phyloP scores from a whole-genome alignment of 2,113 vertebrate genomes.

The Lates calcarifer region DNA sequence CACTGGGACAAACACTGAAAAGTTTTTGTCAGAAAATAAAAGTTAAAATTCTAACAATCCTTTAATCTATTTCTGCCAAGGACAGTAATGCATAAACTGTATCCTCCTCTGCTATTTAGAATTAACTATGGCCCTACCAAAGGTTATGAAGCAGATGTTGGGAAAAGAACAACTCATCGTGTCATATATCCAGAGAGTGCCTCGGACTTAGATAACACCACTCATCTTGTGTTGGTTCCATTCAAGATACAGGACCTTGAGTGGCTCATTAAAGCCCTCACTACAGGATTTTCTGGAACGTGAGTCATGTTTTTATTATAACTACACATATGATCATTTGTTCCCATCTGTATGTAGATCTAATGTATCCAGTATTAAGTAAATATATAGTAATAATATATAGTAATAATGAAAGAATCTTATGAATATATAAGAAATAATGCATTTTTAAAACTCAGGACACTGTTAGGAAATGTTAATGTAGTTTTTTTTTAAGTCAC shows the following conservation, averaged over 20 bases:
- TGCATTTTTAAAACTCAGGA: too few relatives aligned
- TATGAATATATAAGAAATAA: too few relatives aligned
- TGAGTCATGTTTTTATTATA: conserved; percentile 17
- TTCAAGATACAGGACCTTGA: conserved; percentile 59
- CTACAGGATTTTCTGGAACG: conserved; percentile 12
- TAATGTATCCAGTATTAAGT: too few relatives aligned
- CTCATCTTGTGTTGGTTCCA: conserved; percentile 59
- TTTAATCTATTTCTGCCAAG: neutral
- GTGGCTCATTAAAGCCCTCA: conserved; percentile 50
- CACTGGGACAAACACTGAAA: neutral
- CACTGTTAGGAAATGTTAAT: too few relatives aligned
- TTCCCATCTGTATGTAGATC: too few relatives aligned
- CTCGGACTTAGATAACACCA: conserved; percentile 34
- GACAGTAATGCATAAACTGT: neutral
- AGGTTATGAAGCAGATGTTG: conserved; percentile 59
- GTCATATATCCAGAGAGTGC: conserved; percentile 68
- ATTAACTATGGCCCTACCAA: neutral
- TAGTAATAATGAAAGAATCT: too few relatives aligned
- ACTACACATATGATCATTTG: too few relatives aligned
- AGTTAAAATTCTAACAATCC: neutral
- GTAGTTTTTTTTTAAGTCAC: too few relatives aligned
- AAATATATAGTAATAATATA: too few relatives aligned
- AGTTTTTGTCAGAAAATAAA: neutral
- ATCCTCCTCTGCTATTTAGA: neutral
- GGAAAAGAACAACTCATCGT: conserved; percentile 59